Percentiles rank a stretch among this genome's conserved stretches.
Conservation (phyloP, 2,113 vertebrate genomes). For the Oophaga pumilio region DNA sequence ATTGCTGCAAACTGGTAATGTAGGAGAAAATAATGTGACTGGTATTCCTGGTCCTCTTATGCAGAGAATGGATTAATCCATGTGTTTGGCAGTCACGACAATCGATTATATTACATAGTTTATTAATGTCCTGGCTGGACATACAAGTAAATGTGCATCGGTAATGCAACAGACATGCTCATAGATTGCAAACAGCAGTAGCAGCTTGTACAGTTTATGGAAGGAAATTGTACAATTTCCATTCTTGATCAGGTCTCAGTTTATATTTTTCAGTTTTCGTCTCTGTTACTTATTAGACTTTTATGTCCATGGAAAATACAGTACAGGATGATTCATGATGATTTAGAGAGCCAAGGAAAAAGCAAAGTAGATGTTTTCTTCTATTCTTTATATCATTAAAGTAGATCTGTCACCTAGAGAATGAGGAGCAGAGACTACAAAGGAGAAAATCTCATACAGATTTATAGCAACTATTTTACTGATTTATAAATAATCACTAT, state of each 20-base stretch:
- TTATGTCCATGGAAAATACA: slow-evolving; percentile 18
- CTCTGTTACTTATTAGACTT: slow-evolving; percentile 22
- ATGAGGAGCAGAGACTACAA: background rate
- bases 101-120: slow-evolving; percentile 38
- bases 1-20: slow-evolving; percentile 61
- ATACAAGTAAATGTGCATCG: slow-evolving; percentile 22
- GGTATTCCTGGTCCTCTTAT: slow-evolving; percentile 61
- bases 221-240: slow-evolving; percentile 37
- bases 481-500: background rate
- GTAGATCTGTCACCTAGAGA: background rate
- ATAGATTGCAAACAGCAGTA: slow-evolving; percentile 24
- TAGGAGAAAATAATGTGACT: slow-evolving; percentile 62
- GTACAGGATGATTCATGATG: background rate
- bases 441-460: background rate
- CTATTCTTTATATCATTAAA: background rate
- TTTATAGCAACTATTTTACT: background rate
- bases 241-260: slow-evolving; percentile 33
- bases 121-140: slow-evolving; percentile 43
- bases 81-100: slow-evolving; percentile 47
- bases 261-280: slow-evolving; percentile 4
- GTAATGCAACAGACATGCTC: slow-evolving; percentile 23
- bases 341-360: background rate
- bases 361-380: background rate
- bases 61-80: slow-evolving; percentile 45
- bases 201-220: slow-evolving; percentile 23